These are phyloP conservation scores for Rhodeus uyekii DNA, from an alignment of 2,797 vertebrate genomes.

Conservation along the genomic window DNA sequence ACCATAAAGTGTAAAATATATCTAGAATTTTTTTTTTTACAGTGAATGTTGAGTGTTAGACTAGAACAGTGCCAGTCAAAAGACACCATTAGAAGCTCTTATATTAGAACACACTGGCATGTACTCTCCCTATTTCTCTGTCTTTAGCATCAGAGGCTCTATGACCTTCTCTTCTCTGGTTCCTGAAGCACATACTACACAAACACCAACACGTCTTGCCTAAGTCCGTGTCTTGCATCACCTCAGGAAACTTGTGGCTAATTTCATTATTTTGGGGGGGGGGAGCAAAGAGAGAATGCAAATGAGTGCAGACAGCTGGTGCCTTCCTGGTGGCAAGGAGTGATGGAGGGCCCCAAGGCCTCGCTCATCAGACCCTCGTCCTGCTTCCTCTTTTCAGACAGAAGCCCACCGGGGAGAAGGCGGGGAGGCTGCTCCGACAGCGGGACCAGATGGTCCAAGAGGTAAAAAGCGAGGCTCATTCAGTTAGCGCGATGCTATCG, in stretches of 20 bases:
- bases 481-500: constrained; percentile 68
- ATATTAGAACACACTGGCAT: neutral
- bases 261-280: constrained; percentile 88
- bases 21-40: neutral
- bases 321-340: constrained; percentile 84
- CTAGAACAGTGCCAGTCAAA: neutral
- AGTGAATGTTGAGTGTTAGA: neutral
- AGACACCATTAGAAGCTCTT: neutral
- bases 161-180: constrained; percentile 79
- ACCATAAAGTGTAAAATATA: neutral
- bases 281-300: constrained; percentile 83
- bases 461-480: constrained; percentile 67
- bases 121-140: neutral
- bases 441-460: constrained; percentile 86
- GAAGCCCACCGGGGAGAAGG: constrained; percentile 79
- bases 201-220: constrained; percentile 80
- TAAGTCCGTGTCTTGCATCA: constrained; percentile 85
- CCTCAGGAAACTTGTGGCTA: constrained; percentile 97
- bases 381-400: constrained; percentile 82
- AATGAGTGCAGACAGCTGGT: constrained; percentile 98
- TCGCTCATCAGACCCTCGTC: constrained; percentile 80
- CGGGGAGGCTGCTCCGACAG: constrained; percentile 73
- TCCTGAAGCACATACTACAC: constrained; percentile 66
- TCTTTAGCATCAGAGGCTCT: constrained; percentile 46
- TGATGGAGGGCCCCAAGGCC: constrained; percentile 88